These are phyloP conservation scores for Leptodactylus fallax DNA, from an alignment of 2,797 vertebrate species.

Conservation along the genomic window DNA sequence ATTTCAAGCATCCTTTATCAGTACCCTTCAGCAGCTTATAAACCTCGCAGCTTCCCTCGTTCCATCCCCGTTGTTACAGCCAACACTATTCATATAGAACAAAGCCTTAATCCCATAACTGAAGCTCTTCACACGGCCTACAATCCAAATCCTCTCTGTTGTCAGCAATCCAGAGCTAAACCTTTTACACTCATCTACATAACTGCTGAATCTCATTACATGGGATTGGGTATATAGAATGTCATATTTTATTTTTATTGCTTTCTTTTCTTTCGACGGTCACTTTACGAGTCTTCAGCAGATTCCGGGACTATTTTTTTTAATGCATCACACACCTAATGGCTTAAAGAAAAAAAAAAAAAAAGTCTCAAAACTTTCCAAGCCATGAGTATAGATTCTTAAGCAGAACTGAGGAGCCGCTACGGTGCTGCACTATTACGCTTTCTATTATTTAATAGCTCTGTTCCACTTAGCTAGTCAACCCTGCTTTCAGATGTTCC, in stretches of 20 bases:
- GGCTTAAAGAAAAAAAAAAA: background rate
- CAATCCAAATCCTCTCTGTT: conserved; percentile 11
- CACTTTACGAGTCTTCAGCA: background rate
- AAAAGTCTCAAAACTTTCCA: background rate
- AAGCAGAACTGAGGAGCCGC: background rate
- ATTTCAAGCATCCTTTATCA: background rate
- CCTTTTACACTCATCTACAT: conserved; percentile 18
- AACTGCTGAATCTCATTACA: conserved; percentile 22
- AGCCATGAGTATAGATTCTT: background rate
- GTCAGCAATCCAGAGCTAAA: background rate
- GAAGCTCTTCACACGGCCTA: background rate
- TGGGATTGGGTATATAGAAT: background rate
- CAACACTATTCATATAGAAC: conserved; percentile 23
- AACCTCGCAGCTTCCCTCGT: background rate
- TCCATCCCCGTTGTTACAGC: background rate
- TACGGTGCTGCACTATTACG: background rate
- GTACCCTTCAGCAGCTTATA: background rate
- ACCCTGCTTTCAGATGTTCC: conserved; percentile 34
- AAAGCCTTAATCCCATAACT: conserved; percentile 17
- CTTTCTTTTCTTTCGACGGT: background rate
- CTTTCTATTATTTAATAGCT: conserved; percentile 48
- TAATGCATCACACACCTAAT: background rate
- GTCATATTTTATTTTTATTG: conserved; percentile 6
- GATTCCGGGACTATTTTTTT: background rate
- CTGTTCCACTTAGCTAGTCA: conserved; percentile 44